Percentiles rank a stretch among this genome's conserved stretches.
phyloP scores from a whole-genome alignment of 37 sponge, comb jelly and placozoan species.

The Halichondria panicea region DNA sequence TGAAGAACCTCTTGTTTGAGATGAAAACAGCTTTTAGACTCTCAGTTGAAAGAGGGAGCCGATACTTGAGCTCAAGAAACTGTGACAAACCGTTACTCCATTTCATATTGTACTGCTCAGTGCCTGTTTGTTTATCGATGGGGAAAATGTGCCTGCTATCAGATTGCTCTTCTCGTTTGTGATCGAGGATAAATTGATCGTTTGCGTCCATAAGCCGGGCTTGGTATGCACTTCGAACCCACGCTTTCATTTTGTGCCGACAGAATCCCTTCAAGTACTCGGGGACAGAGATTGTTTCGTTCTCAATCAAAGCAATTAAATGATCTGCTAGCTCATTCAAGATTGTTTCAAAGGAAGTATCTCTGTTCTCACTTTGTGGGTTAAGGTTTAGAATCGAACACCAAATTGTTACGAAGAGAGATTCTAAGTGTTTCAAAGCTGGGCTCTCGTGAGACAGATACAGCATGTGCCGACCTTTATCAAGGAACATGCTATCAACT shows the following conservation, averaged over 20 bases:
- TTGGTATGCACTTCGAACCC: conserved; percentile 13
- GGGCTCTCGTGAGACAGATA: conserved; percentile 2
- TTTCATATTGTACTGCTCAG: background rate
- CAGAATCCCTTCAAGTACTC: background rate
- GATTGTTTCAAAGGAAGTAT: background rate
- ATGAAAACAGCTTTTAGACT: conserved; percentile 4
- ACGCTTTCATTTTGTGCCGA: background rate
- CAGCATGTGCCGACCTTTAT: conserved; percentile 9
- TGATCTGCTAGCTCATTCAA: background rate
- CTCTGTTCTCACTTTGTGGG: background rate
- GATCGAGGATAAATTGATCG: conserved; percentile 6
- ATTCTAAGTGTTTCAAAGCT: conserved; percentile 3
- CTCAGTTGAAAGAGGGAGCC: background rate
- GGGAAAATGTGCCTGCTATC: background rate
- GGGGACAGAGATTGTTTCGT: background rate
- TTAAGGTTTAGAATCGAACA: background rate
- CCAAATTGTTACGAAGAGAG: background rate
- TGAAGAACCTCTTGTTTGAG: conserved; percentile 6
- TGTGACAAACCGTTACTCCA: conserved; percentile 9
- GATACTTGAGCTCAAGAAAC: conserved; percentile 1
- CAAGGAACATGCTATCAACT: conserved; percentile 13
- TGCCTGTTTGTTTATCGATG: conserved; percentile 4
- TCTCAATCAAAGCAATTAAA: background rate
- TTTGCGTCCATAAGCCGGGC: conserved; percentile 3
- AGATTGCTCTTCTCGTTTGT: background rate